Base-by-base conservation (phyloP, 2,797 vertebrate species). In the Gambelia wislizenii region DNA sequence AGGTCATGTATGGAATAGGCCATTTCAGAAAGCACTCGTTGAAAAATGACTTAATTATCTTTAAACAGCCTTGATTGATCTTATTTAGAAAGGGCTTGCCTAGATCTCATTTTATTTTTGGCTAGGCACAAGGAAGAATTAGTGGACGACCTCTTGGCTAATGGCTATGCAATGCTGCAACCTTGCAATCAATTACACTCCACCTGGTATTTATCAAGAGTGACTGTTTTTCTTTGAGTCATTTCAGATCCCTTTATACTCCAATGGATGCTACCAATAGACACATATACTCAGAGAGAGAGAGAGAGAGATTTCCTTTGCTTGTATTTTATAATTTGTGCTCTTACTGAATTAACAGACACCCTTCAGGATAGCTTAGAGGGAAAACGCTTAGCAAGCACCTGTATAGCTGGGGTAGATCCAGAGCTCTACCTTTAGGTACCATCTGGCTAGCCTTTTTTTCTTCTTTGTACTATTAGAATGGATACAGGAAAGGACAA, bases 191-290 rank as follows among this genome's bases (percentile, higher is more conserved):
- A 92, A 90, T 95, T 95, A 80, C 69, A 72, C 90, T 82, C 85
- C 84, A 67, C 88, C 79, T 90, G 44, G 89, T 44, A 92, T 95
- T 95, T 91, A 94, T 95, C 93, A 94, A 69, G 74, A 94, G 16
- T 87, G 88, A 91, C 92, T 94, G 86, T 86, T 95, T 91, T 91
- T 83, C 93, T 93, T 83, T 89, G 87, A 91, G 87, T 72, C 87
- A 72, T 84, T 92, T 91, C 64, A 88, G 92, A 92, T 91, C 54
- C 80, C 86, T 94, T 96, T 92, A 90, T 92, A 90, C 86, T 77
- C 49, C 27, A 14, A 14, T 52, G 70, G 39, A 47, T n/a, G n/a
- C n/a, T n/a, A n/a, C 70, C 30, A 1, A 61, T 61, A 9, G 89
- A 52, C 33, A 33, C 7, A 18, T 14, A 13, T 0, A 87, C 84